Evolutionary conservation across 2,113 vertebrate species (phyloP).

Genomic region (Poicephalus meyeri): DNA sequence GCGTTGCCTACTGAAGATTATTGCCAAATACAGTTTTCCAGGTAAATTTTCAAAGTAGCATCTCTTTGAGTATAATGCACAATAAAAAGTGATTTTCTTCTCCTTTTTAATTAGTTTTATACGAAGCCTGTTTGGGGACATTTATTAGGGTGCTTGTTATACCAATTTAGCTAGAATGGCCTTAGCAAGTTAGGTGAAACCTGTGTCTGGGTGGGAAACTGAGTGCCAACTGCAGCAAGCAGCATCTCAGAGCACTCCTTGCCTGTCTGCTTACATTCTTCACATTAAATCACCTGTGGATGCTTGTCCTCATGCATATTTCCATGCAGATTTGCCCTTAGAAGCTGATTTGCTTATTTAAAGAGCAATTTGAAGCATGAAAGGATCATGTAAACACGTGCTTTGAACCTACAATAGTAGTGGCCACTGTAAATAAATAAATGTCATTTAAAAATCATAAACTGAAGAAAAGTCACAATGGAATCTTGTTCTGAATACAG

Average conservation of each 20-base stretch:
- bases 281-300: not conserved
- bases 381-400: not conserved
- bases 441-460: not conserved
- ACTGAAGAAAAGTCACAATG: not conserved
- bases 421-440: not conserved
- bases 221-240: not conserved
- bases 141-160: not conserved
- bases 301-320: not conserved
- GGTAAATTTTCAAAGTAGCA: not conserved
- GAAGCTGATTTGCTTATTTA: not conserved
- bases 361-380: not conserved
- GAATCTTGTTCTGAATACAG: not conserved
- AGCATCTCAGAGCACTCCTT: not conserved
- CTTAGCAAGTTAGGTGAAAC: not conserved
- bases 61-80: not conserved
- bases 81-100: not conserved
- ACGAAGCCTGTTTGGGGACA: not conserved
- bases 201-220: not conserved
- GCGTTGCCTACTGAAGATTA: not conserved
- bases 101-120: not conserved
- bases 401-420: not conserved
- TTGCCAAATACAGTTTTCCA: not conserved
- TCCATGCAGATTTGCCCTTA: not conserved
- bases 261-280: not conserved
- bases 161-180: not conserved